A percentile compares a stretch with the other conserved stretches of the same genome.
Conservation (phyloP, 2,797 vertebrate genomes). For the Rhincodon typus region DNA sequence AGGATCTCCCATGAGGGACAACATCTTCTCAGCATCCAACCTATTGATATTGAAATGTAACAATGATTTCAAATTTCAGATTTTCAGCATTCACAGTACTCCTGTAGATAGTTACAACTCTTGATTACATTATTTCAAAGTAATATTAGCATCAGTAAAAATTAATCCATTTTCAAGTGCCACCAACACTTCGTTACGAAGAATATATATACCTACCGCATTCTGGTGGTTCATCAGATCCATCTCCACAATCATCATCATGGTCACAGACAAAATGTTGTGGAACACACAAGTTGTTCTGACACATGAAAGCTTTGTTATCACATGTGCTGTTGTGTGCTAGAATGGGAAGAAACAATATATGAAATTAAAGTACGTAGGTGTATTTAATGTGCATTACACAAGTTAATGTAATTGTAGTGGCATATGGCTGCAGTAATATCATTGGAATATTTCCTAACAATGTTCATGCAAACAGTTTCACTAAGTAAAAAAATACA, state of each 20-base stretch:
- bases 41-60: background rate
- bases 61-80: background rate
- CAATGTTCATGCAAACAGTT: background rate
- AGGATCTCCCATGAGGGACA: background rate
- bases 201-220: slow-evolving; percentile 68
- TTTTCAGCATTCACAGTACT: background rate
- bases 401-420: background rate
- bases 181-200: background rate
- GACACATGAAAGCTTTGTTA: slow-evolving; percentile 82
- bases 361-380: slow-evolving; percentile 39
- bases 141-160: background rate
- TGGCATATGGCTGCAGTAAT: background rate
- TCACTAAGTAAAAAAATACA: background rate
- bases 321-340: slow-evolving; percentile 87
- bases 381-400: background rate
- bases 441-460: background rate
- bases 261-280: slow-evolving; percentile 89
- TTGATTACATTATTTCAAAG: background rate
- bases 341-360: slow-evolving; percentile 51
- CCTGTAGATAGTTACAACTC: background rate
- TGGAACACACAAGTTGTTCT: slow-evolving; percentile 81
- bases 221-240: slow-evolving; percentile 83
- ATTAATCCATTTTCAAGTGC: background rate
- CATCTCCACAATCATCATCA: slow-evolving; percentile 89
- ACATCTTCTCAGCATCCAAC: background rate